Base-by-base conservation (phyloP, 2,888 invertebrate species). In the Aleiodes alternator region DNA sequence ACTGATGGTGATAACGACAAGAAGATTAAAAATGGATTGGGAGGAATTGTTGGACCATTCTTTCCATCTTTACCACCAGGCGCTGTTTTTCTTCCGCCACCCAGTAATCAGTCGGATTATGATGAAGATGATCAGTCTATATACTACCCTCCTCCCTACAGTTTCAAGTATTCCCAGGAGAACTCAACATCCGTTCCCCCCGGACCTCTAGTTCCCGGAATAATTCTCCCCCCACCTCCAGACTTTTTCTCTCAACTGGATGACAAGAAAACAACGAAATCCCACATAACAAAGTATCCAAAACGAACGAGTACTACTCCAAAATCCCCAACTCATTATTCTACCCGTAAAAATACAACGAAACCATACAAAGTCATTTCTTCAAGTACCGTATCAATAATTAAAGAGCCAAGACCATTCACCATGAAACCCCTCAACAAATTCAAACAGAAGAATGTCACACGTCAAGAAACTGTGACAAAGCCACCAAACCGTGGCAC, bases 81-180 rank as follows among this genome's bases (percentile, higher is more conserved):
- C 85, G 91, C 92, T 1, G 92, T 90, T 5, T 90, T 92, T 56
- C 89, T 92, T 14, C 83, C 86, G 11, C 91, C 91, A 4, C 90
- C 91, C 11, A 90, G 90, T 79, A 95, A 94, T 90, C 92, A 93
- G 83, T 93, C 94, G 78, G 95, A 95, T 87, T 93, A 94, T 82
- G 94, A 95, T 90, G 96, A 96, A 91, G 96, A 97, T 90, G 96
- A 97, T 92, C 96, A 96, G 85, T 96, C 96, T 82, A 94, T 96
- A 73, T 97, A 96, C 87, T 96, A 97, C 92, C 96, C 96, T 85
- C 96, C 96, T 86, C 96, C 96, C 12, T 97, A 97, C 91, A 96
- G 95, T 90, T 96, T 96, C 91, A 94, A 95, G 81, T 96, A 95
- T 90, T 94, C 93, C 87, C 93, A 92, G 87, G 95, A 95, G 87